Base-by-base conservation (phyloP, 2,113 vertebrate species). In the Neogobius melanostomus region DNA sequence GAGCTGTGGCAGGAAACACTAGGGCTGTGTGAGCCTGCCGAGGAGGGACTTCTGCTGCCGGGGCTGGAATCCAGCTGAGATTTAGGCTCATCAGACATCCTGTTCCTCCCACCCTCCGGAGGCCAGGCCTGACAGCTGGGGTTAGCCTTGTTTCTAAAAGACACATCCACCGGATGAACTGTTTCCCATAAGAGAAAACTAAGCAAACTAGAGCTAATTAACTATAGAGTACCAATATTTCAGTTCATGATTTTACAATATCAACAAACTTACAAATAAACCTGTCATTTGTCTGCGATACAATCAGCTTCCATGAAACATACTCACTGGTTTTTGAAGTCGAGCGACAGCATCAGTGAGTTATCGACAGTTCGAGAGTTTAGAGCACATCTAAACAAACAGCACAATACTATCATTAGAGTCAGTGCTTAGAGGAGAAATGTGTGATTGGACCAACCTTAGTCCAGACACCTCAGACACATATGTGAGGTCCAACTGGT, bases 401-500 rank as follows among this genome's bases (percentile, higher is more conserved):
- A 50, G 11, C 12, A 14, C 5, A 50, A 12, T 5, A 50, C 6
- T 5, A 50, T 50, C 49, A 15, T 15, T 50, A 15, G 49, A 50
- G 11, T 6, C 12, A 50, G 11, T 28, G 10, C 11, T 57, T 21
- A 28, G n/a, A 57, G 54, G 17, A 62, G 43, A 6, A 54, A 8
- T 6, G 6, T 14, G 6, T 16, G 48, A 56, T 61, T 44, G 36
- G 68, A 61, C 87, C 49, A 68, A 92, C 92, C 90, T 86, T 43
- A 91, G 28, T 68, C 77, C 82, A 64, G 87, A 83, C 9, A 11
- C 71, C 83, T 85, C 42, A 51, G 71, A 62, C 1, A 86, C 43
- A 64, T 74, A 74, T 50, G 79, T 76, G 61, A 82, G 45, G 57
- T 90, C 59, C 14, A 85, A 87, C 28, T 82, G 42, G 0, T 72